Base-by-base conservation (phyloP, 2,888 invertebrate species). In the Coenonympha arcania region DNA sequence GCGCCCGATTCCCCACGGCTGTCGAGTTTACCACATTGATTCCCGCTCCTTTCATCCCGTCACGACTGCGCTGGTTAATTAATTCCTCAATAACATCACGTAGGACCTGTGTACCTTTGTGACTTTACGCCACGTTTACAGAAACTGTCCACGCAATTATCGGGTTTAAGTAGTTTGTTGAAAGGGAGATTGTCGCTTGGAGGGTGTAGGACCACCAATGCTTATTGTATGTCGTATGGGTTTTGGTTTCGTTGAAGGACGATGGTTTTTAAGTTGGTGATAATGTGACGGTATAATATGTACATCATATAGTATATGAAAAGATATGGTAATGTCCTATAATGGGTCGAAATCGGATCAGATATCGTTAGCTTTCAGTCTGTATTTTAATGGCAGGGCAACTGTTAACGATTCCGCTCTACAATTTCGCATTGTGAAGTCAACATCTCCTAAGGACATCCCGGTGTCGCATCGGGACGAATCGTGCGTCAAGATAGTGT, bases 41-140 rank as follows among this genome's bases (percentile, higher is more conserved):
- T 51, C 48, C 37, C 43, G 39, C 33, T 41, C 26, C 48, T 44
- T 50, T 52, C 48, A 50, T 48, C 48, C 43, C 55, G 46, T 55
- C 52, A 55, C 52, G 50, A 54, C 45, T 52, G 26, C 31, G 36
- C 56, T 61, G 59, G 63, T 68, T 76, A 74, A 79, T 79, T 78
- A 78, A 76, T 69, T 75, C 63, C 52, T 68, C 71, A 73, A 76
- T 76, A 66, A 66, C 71, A 67, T 73, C 79, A 80, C 80, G 78
- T 76, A 69, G 62, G 47, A 58, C 60, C 31, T 71, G 70, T 61
- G 65, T 67, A 6, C 31, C 1, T 16, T 33, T 16, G 31, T 15
- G 8, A 16, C 16, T 63, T 61, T 68, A 67, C 50, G 54, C 46
- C 52, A 61, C n/a, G 13, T 24, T 24, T 9, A 13, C 4, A 24